Evolutionary conservation across 1,140 invertebrate species (phyloP), one percentile per base, ranked within the genome.

Genomic region (Pseudoatta argentina): DNA sequence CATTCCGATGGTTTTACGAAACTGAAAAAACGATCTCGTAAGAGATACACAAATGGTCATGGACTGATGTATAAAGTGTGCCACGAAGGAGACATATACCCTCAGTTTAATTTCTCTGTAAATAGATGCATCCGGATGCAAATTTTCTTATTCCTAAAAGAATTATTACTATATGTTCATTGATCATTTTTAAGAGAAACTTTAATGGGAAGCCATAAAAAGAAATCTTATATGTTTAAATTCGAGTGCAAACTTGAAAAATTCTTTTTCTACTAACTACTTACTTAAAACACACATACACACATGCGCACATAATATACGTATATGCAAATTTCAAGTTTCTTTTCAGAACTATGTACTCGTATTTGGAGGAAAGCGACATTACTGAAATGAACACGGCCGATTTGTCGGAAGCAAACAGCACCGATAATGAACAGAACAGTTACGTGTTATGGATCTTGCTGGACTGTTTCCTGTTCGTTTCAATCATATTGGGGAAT

Each of bases 401-500:
- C 8, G 16, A 24, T 16, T 21, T 16, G 44, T 8, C 24, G 24
- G 6, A 16, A 21, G 1, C 16, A 30, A 24, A 39, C 10, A 14
- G 10, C 30, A 0, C n/a, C 12, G 14, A 30, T 3, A 16, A 64
- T 8, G 75, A 44, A 8, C 18, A 66, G 18, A 16, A 16, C 1
- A 48, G 10, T 2, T 0, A 27, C 3, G 3, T 78, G 2, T 24
- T 61, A 51, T 83, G 79, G 79, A 83, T 83, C n/a, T 7, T 63
- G 18, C 4, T 83, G n/a, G 79, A 83, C 1, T 34, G 69, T 53
- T 34, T 83, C 14, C 94, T 97, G 18, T 96, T 97, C 90, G 57
- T 96, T 12, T 92, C 96, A 24, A 97, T 97, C 75, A 89, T 97
- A 10, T 95, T 96, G 73, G 97, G 97, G 1, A 98, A 98, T 92